Percentiles rank a stretch among this genome's conserved stretches.
These are phyloP conservation scores for Erpobdella octoculata DNA, from an alignment of 2,888 invertebrate genomes.

Conservation along the genomic window DNA sequence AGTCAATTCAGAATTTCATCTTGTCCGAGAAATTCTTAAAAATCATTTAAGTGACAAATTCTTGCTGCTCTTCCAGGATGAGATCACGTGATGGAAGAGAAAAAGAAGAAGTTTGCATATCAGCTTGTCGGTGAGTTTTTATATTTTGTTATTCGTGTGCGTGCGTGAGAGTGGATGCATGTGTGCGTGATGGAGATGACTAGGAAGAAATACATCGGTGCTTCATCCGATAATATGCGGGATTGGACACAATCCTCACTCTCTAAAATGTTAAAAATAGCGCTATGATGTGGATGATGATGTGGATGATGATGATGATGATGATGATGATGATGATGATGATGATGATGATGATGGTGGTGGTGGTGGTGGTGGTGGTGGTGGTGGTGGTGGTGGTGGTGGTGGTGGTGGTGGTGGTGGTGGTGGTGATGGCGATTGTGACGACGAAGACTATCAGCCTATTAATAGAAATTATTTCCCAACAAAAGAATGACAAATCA, in stretches of 20 bases:
- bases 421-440: too few relatives aligned
- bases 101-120: too few relatives aligned
- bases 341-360: conserved; percentile 21
- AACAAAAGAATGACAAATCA: too few relatives aligned
- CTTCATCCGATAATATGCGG: conserved; percentile 20
- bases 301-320: conserved; percentile 28
- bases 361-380: conserved; percentile 5
- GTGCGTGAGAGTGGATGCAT: background rate
- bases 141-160: too few relatives aligned
- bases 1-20: background rate
- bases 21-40: background rate
- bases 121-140: too few relatives aligned
- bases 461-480: too few relatives aligned
- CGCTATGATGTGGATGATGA: conserved; percentile 26
- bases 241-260: background rate
- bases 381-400: too few relatives aligned
- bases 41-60: too few relatives aligned
- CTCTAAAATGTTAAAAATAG: background rate
- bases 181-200: background rate
- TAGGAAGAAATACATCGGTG: background rate
- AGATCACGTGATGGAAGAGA: too few relatives aligned
- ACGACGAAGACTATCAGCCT: too few relatives aligned
- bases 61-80: too few relatives aligned
- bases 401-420: too few relatives aligned
- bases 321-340: conserved; percentile 29